phyloP scores from a whole-genome alignment of 2,113 vertebrate genomes.

The Tursiops truncatus region DNA sequence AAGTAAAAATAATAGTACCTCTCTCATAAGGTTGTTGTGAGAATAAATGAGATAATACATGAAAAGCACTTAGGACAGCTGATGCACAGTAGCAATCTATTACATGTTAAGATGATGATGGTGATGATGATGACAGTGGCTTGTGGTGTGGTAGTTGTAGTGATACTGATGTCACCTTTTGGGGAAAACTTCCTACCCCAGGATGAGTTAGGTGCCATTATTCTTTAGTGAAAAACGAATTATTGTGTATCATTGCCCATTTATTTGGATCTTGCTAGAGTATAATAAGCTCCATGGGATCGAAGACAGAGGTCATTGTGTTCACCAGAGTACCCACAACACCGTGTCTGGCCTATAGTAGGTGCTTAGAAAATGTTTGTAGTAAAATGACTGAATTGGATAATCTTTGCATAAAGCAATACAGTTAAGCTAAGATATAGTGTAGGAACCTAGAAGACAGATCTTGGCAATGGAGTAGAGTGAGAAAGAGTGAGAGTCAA shows the following conservation, averaged over 20 bases:
- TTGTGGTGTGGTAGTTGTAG: not conserved
- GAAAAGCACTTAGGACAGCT: not conserved
- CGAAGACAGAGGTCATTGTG: not conserved
- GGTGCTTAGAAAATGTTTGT: not conserved
- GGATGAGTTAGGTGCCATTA: not conserved
- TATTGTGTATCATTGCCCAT: not conserved
- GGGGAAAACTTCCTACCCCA: not conserved
- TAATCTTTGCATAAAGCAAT: not conserved
- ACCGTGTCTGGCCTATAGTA: not conserved
- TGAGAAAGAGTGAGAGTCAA: not conserved
- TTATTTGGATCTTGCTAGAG: not conserved
- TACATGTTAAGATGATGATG: not conserved
- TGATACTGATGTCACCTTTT: not conserved
- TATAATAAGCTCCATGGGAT: not conserved
- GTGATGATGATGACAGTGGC: not conserved
- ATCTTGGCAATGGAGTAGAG: not conserved
- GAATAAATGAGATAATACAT: not conserved
- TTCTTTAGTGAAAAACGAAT: not conserved
- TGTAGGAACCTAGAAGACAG: not conserved
- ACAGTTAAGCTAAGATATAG: not conserved
- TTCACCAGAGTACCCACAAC: not conserved
- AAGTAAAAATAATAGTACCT: not conserved
- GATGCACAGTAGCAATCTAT: not conserved
- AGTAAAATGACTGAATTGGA: not conserved
- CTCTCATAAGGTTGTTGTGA: not conserved